Conservation (phyloP, 2,113 vertebrate species). For the Embiotoca jacksoni region DNA sequence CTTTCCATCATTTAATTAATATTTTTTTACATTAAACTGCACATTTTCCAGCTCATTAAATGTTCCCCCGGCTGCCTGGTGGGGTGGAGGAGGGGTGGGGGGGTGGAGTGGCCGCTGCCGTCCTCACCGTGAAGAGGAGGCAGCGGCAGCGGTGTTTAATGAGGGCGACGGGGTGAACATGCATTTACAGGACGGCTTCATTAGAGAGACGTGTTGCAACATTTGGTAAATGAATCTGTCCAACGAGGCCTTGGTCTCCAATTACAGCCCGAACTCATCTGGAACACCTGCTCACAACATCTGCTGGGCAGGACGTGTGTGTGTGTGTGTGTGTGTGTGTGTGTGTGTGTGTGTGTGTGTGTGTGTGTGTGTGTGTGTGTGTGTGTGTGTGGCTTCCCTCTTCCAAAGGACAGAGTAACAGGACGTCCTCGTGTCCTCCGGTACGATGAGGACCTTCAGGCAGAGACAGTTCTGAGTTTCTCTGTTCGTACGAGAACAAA, state of each 20-base stretch:
- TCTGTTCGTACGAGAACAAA: no score
- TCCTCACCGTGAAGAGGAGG: conserved; percentile 6
- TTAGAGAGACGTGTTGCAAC: conserved; percentile 50
- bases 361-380: no score
- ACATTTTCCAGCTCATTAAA: conserved; percentile 29
- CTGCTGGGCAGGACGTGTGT: conserved; percentile 39
- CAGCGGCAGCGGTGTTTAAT: conserved; percentile 35
- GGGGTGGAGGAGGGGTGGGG: background rate
- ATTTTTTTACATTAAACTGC: background rate
- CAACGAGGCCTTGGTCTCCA: conserved; percentile 56
- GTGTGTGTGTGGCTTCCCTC: no score
- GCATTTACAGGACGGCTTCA: conserved; percentile 50
- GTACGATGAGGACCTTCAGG: no score
- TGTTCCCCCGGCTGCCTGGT: background rate
- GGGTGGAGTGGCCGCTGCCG: background rate
- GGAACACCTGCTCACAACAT: conserved; percentile 71
- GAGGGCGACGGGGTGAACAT: conserved; percentile 50
- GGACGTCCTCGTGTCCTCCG: no score
- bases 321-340: background rate
- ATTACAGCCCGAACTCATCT: conserved; percentile 67
- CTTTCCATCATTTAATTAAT: background rate
- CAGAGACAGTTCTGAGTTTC: no score
- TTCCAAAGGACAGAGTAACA: no score
- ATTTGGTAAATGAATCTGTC: conserved; percentile 51
- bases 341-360: no score